A percentile compares a stretch with the other conserved stretches of the same genome.
These are phyloP conservation scores for Dysmachus trigonus DNA, from an alignment of 2,888 invertebrate species.

Conservation along the genomic window DNA sequence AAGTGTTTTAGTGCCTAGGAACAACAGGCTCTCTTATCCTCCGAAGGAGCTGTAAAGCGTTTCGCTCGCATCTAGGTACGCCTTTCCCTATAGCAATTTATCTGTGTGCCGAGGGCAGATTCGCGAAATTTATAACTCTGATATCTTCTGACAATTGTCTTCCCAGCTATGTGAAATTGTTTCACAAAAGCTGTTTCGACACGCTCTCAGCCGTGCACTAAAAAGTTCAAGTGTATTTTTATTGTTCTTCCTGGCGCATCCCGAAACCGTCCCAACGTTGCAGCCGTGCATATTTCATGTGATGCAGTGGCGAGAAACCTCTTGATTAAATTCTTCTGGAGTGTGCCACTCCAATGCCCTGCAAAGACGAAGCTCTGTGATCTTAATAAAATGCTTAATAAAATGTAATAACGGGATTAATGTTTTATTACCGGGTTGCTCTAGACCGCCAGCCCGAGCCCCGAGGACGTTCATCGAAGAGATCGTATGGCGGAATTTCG, in stretches of 20 bases:
- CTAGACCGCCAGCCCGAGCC: not conserved
- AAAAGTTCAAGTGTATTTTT: conserved; percentile 31
- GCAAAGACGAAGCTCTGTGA: conserved; percentile 3
- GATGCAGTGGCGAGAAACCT: not conserved
- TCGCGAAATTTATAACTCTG: conserved; percentile 31
- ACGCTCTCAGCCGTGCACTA: conserved; percentile 8
- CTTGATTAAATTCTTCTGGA: conserved; percentile 25
- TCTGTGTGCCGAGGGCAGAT: conserved; percentile 4
- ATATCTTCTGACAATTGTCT: conserved; percentile 39
- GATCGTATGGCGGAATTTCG: not conserved
- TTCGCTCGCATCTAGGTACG: conserved; percentile 3
- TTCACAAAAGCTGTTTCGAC: conserved; percentile 37
- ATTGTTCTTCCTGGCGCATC: not conserved
- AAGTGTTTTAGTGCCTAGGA: conserved; percentile 21
- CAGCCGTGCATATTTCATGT: conserved; percentile 7
- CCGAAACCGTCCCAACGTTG: not conserved
- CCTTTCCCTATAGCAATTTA: conserved; percentile 11
- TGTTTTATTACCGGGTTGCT: not conserved
- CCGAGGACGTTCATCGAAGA: not conserved
- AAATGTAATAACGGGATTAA: conserved; percentile 10
- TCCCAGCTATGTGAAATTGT: conserved; percentile 34
- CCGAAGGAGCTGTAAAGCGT: conserved; percentile 2
- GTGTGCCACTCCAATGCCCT: not conserved
- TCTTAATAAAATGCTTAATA: not conserved
- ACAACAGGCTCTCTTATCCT: conserved; percentile 27